Base-by-base conservation (phyloP, 2,888 invertebrate species). In the Epinotia demarniana region DNA sequence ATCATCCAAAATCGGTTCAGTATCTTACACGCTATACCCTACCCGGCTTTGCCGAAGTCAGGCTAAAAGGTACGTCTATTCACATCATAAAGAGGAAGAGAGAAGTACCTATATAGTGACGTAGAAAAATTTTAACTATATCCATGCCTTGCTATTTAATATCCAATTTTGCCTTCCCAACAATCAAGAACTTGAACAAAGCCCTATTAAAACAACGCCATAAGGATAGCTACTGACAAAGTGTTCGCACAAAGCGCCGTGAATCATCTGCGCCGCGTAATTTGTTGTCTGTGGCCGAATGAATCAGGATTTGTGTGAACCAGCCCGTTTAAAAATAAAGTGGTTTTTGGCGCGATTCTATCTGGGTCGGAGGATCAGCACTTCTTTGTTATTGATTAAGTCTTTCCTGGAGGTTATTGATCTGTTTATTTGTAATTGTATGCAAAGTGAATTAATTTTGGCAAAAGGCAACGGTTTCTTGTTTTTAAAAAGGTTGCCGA, bases 271-370 rank as follows among this genome's bases (percentile, higher is more conserved):
- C 64, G 64, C 55, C 43, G 18, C 55, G 67, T 63, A 71, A 68
- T 69, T 19, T 27, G 46, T 75, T 39, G 72, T 67, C 67, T 75
- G 72, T 58, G 66, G 64, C 64, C 16, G 73, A 73, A 68, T 73
- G 73, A 73, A 73, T 73, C 72, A 39, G 75, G 61, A 67, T 75
- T 71, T 72, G 67, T 62, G 72, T 72, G 72, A 58, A 46, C 58
- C 67, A 55, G 61, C 23, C 27, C 71, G 71, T 67, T 75, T 75
- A 67, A 75, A 72, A 75, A 75, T 75, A 75, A 75, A 75, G 75
- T 57, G 67, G 67, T 62, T 72, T 66, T 75, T 75, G 75, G 75
- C 74, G 23, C 61, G 66, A 67, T 66, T 63, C 72, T 60, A 60
- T 53, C 58, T 61, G 55, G 66, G 71, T 71, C 70, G 63, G n/a